Evolutionary conservation across 2,113 vertebrate species (phyloP).

Genomic region (Hirundichthys speculiger): DNA sequence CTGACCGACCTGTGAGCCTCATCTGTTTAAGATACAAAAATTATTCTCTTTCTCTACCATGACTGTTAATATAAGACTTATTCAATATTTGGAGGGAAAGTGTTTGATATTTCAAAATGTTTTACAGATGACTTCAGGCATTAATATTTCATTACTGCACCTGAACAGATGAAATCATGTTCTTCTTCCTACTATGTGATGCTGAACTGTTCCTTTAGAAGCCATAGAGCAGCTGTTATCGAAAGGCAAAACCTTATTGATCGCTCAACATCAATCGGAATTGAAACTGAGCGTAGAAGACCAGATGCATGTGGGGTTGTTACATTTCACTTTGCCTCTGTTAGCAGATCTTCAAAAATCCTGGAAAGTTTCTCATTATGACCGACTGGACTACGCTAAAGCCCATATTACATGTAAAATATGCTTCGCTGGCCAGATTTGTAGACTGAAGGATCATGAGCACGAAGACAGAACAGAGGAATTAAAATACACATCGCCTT

Average conservation of each 20-base stretch:
- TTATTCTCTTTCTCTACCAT: no score
- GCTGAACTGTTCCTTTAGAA: no score
- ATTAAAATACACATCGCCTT: constrained; percentile 33
- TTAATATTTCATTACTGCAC: no score
- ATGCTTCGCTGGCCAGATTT: constrained; percentile 27
- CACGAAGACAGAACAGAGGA: constrained; percentile 11
- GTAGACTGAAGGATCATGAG: constrained; percentile 13
- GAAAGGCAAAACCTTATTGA: no score
- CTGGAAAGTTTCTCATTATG: constrained; percentile 57
- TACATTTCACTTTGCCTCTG: constrained; percentile 38
- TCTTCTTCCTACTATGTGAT: no score
- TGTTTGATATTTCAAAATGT: no score
- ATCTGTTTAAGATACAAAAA: neutral
- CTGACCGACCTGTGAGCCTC: neutral
- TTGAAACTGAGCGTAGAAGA: neutral
- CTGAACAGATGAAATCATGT: no score
- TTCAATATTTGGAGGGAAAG: no score
- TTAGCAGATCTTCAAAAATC: constrained; percentile 42
- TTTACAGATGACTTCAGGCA: no score
- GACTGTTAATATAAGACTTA: no score
- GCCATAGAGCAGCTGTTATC: no score
- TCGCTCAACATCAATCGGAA: constrained; percentile 11
- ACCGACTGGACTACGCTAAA: constrained; percentile 63
- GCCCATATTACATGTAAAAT: constrained; percentile 63
- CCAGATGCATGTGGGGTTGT: no score